Evolutionary conservation across 2,113 vertebrate genomes (phyloP).

Genomic region (Ailurus styani): DNA sequence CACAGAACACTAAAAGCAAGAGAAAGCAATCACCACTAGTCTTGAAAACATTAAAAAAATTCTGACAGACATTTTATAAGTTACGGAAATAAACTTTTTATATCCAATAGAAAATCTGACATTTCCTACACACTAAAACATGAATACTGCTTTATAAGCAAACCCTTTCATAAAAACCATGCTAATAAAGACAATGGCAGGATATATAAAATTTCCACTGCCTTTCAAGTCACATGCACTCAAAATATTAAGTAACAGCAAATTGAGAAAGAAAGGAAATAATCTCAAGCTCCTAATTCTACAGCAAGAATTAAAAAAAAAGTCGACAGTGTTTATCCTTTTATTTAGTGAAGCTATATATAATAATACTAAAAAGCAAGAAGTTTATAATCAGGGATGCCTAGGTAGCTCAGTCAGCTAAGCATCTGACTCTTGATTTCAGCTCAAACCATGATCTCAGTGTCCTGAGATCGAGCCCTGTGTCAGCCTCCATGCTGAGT

Average conservation of each 20-base stretch:
- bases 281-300: neutral
- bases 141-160: slow-evolving; percentile 30
- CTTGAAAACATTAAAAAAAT: neutral
- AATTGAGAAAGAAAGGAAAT: neutral
- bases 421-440: no score
- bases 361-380: neutral
- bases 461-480: no score
- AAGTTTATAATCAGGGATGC: neutral
- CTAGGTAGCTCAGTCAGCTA: no score
- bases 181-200: slow-evolving; percentile 7
- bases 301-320: neutral
- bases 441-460: no score
- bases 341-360: neutral
- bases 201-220: neutral
- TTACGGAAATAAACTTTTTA: slow-evolving; percentile 29
- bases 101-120: slow-evolving; percentile 27
- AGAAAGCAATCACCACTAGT: neutral
- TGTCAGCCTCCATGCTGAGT: no score
- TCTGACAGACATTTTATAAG: slow-evolving; percentile 1
- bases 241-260: slow-evolving; percentile 7
- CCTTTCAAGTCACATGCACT: neutral
- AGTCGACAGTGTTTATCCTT: neutral
- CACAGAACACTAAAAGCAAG: neutral
- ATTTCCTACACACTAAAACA: slow-evolving; percentile 12
- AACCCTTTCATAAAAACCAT: neutral